A percentile compares a stretch with the other conserved stretches of the same genome.
Conservation (phyloP, 2,888 invertebrate genomes). For the Drosophila lacicola region DNA sequence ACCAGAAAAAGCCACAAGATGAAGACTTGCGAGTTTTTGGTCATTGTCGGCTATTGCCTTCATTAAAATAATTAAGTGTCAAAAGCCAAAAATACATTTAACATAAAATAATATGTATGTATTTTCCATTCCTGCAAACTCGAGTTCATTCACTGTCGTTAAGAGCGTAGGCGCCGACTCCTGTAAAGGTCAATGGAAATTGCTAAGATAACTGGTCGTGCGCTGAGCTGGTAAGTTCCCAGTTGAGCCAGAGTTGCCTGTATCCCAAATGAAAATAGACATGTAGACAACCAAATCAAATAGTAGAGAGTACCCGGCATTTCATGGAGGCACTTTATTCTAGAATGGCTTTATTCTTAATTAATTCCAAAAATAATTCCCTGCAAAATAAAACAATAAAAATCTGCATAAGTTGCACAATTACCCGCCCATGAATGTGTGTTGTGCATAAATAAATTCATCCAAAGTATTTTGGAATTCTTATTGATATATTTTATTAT, state of each 20-base stretch:
- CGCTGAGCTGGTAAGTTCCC: slow-evolving; percentile 11
- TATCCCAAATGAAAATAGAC: background rate
- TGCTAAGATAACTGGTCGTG: slow-evolving; percentile 37
- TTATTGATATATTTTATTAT: too few species aligned
- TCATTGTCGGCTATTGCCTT: background rate
- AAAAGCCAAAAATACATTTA: background rate
- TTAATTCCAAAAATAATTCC: too few species aligned
- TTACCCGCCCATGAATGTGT: too few species aligned
- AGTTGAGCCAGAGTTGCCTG: slow-evolving; percentile 25
- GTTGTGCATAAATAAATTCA: too few species aligned
- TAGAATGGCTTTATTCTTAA: too few species aligned
- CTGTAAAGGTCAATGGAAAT: slow-evolving; percentile 51
- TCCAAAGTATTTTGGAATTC: too few species aligned
- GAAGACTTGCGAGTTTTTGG: too few species aligned
- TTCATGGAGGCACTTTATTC: too few species aligned
- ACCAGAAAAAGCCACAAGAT: too few species aligned
- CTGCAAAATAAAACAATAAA: too few species aligned
- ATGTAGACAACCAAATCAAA: background rate
- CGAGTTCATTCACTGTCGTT: slow-evolving; percentile 37
- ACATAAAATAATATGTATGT: background rate
- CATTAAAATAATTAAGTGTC: too few species aligned
- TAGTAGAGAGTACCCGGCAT: background rate
- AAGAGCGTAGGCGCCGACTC: slow-evolving; percentile 34
- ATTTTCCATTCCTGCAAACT: background rate
- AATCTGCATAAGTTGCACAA: too few species aligned